Percentiles rank a stretch among this genome's conserved stretches.
Conservation (phyloP, 2,113 vertebrate species). For the Callipepla squamata region DNA sequence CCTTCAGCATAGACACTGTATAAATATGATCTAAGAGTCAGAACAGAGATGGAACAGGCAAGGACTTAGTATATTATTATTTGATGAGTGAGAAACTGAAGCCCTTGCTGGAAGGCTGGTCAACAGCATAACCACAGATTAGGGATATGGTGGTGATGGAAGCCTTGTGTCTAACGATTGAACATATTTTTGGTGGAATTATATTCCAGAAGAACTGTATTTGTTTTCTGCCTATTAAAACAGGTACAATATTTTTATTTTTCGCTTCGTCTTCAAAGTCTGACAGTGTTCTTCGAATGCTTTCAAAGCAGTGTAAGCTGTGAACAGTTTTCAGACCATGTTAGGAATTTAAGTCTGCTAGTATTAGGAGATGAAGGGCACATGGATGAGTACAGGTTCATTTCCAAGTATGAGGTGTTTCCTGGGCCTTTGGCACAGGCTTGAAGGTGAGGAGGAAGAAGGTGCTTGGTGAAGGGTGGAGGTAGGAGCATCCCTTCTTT, state of each 20-base stretch:
- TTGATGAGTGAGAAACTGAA: not conserved
- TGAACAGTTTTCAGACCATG: not conserved
- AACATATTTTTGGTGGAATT: conserved; percentile 12
- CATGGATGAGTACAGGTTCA: conserved; percentile 6
- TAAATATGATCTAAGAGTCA: not conserved
- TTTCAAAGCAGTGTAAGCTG: not conserved
- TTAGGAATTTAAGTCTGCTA: not conserved
- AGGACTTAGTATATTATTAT: not conserved
- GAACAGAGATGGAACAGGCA: not conserved
- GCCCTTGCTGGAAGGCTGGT: not conserved
- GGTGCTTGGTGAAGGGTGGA: not conserved
- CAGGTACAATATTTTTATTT: conserved; percentile 38
- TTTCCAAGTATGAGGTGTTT: not conserved
- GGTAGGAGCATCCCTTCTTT: not conserved
- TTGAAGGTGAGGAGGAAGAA: not conserved
- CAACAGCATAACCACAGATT: not conserved
- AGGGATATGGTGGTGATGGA: not conserved
- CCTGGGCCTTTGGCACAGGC: not conserved
- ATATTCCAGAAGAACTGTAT: not conserved
- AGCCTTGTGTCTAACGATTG: not conserved
- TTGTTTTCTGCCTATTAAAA: conserved; percentile 30
- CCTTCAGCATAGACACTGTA: not conserved
- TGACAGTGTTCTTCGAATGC: not conserved
- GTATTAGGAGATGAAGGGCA: conserved; percentile 1
- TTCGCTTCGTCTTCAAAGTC: not conserved